Base-by-base conservation (phyloP, 2,888 invertebrate genomes). In the Steinernema carpocapsae region DNA sequence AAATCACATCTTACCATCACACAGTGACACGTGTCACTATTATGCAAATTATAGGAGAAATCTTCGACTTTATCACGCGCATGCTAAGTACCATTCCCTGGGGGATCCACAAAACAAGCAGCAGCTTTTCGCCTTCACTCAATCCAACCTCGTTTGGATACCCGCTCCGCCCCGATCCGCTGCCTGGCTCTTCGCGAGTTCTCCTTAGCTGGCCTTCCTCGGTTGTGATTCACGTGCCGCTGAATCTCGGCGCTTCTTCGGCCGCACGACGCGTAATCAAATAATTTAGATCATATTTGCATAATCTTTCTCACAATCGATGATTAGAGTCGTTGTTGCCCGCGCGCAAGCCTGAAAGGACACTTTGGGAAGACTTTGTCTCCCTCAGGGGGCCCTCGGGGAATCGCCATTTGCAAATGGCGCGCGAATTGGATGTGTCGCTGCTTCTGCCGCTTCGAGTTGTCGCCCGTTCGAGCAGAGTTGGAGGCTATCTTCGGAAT, bases 351-450 rank as follows among this genome's bases (percentile, higher is more conserved):
- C 64, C 64, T 64, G 64, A 64, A 64, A 64, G 64, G 64, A 64
- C 64, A 64, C 64, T 64, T 56, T 32, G 64, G 32, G 64, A 48
- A 64, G 64, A 64, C 64, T 64, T 64, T 64, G 64, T 64, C 64
- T 64, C 29, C 37, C 37, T 64, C 29, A 12, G 12, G 29, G 56
- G 64, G n/a, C 64, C 64, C 64, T 64, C 29, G 29, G 64, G 32
- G 64, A 64, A 64, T 64, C 64, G 64, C 64, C 64, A 64, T 64
- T 64, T 64, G 64, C 64, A 64, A 64, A 64, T 64, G 64, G 64
- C 32, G 64, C 64, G 64, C 64, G 64, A 64, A 64, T 64, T 64
- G 64, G 64, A 64, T 64, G 64, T 64, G 64, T 64, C 64, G 64
- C 64, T 32, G 48, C 37, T 14, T 17, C 22, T 56, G 64, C 17